Base-by-base conservation (phyloP, 1,140 invertebrate species). In the Pararge aegeria region DNA sequence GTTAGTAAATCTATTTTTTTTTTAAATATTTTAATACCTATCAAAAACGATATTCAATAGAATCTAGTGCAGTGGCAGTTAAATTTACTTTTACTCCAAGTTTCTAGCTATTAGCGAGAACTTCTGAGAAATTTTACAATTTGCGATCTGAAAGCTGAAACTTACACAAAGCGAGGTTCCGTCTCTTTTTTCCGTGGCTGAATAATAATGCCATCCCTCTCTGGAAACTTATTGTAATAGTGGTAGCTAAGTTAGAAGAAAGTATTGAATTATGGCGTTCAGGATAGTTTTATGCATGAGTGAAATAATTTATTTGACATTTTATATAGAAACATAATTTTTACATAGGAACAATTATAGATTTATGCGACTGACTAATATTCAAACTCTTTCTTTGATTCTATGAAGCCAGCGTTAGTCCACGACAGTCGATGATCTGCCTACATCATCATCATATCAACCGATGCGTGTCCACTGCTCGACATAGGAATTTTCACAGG, bases 211-310 rank as follows among this genome's bases (percentile, higher is more conserved):
- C 64, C 24, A 46, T 81, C 74, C 61, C 67, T 48, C 30, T 78
- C 63, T 58, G 46, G 56, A 44, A 69, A 77, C 70, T 75, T 77
- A 73, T 78, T 79, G 78, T 78, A 75, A 81, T 81, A 79, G 75
- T 81, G 70, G 66, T 67, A 75, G 72, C 67, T 60, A 65, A 68
- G 70, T 73, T 70, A 55, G 68, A 71, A 75, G 68, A 78, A 81
- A 79, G 76, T 81, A 81, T 79, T 81, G 79, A 79, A 70, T 78
- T 75, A 78, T 79, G 64, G 68, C 51, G 38, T 64, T 62, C 27
- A 24, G 63, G 61, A 78, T 24, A 42, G 54, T 30, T n/a, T 56
- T 53, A 61, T 66, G 53, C 59, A 49, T 6, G 2, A 16, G 1
- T 4, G 13, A 16, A 5, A 16, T 5, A 2, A 16, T 40, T 40